Conservation (phyloP, 1,140 invertebrate genomes). For the Plectrocnemia conspersa region DNA sequence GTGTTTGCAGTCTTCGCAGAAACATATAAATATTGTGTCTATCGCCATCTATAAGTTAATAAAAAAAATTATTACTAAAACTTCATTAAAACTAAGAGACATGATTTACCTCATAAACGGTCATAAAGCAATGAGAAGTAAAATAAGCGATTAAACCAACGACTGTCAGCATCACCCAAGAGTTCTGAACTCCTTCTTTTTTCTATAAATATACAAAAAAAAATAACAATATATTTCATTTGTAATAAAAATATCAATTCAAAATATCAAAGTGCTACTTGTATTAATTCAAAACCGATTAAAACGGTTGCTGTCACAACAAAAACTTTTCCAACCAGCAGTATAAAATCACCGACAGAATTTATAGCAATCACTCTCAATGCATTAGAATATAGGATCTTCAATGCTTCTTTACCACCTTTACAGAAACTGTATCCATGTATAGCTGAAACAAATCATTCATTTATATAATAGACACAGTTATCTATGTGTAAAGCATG, state of each 20-base stretch:
- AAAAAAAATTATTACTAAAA: too few species aligned
- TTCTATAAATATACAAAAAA: constrained; percentile 39
- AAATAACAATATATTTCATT: constrained; percentile 6
- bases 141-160: constrained; percentile 66
- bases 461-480: too few species aligned
- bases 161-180: constrained; percentile 63
- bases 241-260: constrained; percentile 25
- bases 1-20: constrained; percentile 71
- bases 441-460: constrained; percentile 57
- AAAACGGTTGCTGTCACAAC: constrained; percentile 62
- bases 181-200: constrained; percentile 59
- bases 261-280: constrained; percentile 45
- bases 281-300: constrained; percentile 57
- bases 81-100: constrained; percentile 16
- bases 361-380: constrained; percentile 70
- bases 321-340: constrained; percentile 69
- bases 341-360: constrained; percentile 72
- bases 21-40: constrained; percentile 78
- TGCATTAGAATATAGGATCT: constrained; percentile 58
- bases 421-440: constrained; percentile 66
- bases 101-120: constrained; percentile 67
- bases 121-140: constrained; percentile 70
- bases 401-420: constrained; percentile 60
- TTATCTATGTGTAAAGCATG: not conserved
- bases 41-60: constrained; percentile 79